Evolutionary conservation across 2,797 vertebrate genomes (phyloP), one percentile per base, ranked within the genome.

Genomic region (Tapera naevia): DNA sequence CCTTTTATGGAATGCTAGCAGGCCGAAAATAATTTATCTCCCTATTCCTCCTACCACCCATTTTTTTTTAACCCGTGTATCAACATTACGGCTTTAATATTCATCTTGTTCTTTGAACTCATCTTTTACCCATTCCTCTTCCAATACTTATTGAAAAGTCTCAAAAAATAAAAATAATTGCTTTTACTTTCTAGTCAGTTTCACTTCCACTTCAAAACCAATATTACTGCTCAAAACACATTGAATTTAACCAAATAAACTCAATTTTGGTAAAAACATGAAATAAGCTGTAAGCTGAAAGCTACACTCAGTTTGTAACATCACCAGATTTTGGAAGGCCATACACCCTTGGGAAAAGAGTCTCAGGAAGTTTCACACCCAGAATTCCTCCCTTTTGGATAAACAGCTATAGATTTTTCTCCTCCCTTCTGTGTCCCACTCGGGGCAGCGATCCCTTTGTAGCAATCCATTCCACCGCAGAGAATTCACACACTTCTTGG

Each of bases 161-260:
- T 76, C 41, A 43, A 84, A 78, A 84, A 23, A 6, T 1, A 69
- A 33, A 84, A 74, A 7, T 7, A 61, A 67, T 16, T 24, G 4
- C 5, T 62, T 57, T 54, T 15, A 43, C 86, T 87, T 95, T 94
- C 94, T 94, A 95, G 7, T 96, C 94, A 96, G 95, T 96, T 97
- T 94, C 95, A 96, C 93, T 95, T 95, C 91, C 91, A 93, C 48
- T 69, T 79, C 51, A 80, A 86, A 80, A 30, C 1, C 19, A 37
- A 48, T 37, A 33, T 61, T n/a, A 33, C 61, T n/a, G 62, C 37
- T 75, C 14, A n/a, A 57, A 54, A 39, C 28, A 71, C 27, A 22
- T 2, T 30, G 13, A 53, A 88, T 69, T 78, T 57, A 12, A 53
- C 30, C 21, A 50, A 91, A 39, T 21, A n/a, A 66, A 76, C 17